Conservation (phyloP, 30 jellyfish, hydroid and myxozoan genomes). For the Clytia hemisphaerica region DNA sequence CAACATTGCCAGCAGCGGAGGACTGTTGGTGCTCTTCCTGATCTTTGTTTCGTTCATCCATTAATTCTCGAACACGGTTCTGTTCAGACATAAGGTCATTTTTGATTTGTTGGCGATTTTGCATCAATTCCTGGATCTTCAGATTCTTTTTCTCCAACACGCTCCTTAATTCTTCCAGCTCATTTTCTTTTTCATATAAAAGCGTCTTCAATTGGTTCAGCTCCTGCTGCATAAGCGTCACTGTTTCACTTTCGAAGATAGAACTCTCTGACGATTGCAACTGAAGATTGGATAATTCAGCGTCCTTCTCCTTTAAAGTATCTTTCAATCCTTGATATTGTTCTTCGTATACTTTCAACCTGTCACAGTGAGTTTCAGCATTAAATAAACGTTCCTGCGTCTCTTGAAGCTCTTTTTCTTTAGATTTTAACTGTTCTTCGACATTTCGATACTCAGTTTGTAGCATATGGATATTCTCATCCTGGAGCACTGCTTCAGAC, state of each 20-base stretch:
- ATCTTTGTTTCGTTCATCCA: not conserved
- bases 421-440: conserved; percentile 16
- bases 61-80: no score
- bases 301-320: conserved; percentile 15
- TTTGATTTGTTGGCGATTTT: no score
- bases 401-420: not conserved
- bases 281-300: not conserved
- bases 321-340: conserved; percentile 25
- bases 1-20: no score
- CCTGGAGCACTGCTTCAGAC: conserved; percentile 13
- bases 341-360: conserved; percentile 22
- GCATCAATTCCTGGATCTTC: conserved; percentile 64
- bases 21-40: no score
- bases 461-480: conserved; percentile 31
- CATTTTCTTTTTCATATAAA: conserved; percentile 33
- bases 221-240: conserved; percentile 17
- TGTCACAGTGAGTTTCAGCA: conserved; percentile 19
- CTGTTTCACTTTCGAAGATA: conserved; percentile 33
- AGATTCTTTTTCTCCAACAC: conserved; percentile 57
- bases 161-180: conserved; percentile 48
- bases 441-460: conserved; percentile 40
- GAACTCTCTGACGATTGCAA: conserved; percentile 28
- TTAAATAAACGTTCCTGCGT: conserved; percentile 16
- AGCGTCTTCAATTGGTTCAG: conserved; percentile 16
- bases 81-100: no score